Evolutionary conservation across 2,888 invertebrate genomes (phyloP), one percentile per base, ranked within the genome.

Genomic region (Omphaloscelis lunosa): DNA sequence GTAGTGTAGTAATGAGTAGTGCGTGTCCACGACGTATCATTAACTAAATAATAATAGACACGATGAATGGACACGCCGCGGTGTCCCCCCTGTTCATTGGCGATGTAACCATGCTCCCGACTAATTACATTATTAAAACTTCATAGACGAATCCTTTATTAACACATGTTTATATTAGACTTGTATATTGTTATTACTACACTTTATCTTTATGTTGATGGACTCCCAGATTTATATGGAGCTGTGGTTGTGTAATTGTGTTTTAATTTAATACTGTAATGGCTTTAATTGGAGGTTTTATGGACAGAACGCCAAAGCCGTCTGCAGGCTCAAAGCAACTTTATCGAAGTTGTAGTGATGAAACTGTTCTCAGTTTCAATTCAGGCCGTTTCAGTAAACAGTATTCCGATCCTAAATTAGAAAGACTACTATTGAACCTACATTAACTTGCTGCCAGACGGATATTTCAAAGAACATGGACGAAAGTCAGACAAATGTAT

Each of bases 1-100:
- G 62, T 65, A 72, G 75, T 76, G 65, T 76, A 67, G 68, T 80
- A 72, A 85, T 78, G 75, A 75, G 75, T 58, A 66, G 76, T 85
- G 82, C 89, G 89, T 89, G 86, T 75, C 72, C 80, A 85, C 85
- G 80, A 83, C 70, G 53, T 86, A 80, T 82, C 45, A 86, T 89
- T 88, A 86, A 70, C 73, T 80, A 81, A 84, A 82, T 79, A 81
- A 86, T 86, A 86, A 79, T 72, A 80, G 62, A 74, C 77, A 68
- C 77, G 56, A 79, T 88, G 85, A 89, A 86, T 85, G 84, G 76
- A 81, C 83, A 77, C 75, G 79, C 66, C 79, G 71, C 72, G 73
- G 67, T 76, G 79, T 86, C 70, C 72, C 72, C 72, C 67, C 61
- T 65, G 66, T 69, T 74, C 79, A 62, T 66, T 75, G 59, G 76